A percentile compares a stretch with the other conserved stretches of the same genome.
phyloP scores from a whole-genome alignment of 1,140 invertebrate genomes.

The Heliconius hermathena region DNA sequence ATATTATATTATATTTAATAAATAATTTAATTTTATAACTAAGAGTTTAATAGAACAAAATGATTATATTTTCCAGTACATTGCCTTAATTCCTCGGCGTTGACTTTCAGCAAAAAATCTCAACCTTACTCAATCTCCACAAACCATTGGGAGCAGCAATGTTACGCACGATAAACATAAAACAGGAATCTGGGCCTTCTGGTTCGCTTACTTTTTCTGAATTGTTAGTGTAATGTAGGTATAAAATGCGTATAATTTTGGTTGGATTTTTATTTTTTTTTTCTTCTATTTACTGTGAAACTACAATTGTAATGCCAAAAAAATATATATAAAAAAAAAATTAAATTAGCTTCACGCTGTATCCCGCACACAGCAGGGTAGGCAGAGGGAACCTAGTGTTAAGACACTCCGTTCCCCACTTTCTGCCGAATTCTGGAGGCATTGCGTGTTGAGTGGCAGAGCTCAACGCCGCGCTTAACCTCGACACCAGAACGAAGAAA shows the following conservation, averaged over 20 bases:
- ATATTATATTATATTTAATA: too few species aligned
- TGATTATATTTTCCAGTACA: conserved; percentile 20
- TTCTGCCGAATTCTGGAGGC: too few species aligned
- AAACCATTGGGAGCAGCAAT: conserved; percentile 33
- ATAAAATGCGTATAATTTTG: not conserved
- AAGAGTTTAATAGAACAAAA: not conserved
- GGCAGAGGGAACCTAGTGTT: too few species aligned
- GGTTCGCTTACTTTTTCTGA: conserved; percentile 19
- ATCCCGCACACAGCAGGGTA: too few species aligned
- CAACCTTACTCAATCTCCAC: conserved; percentile 31
- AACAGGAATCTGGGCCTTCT: conserved; percentile 29
- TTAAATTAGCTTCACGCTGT: too few species aligned
- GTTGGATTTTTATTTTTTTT: not conserved
- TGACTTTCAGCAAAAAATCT: conserved; percentile 31
- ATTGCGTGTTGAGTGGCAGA: too few species aligned
- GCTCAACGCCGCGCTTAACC: too few species aligned
- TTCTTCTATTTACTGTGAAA: not conserved
- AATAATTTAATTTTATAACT: conserved; percentile 1
- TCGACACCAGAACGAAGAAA: too few species aligned
- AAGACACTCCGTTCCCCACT: too few species aligned
- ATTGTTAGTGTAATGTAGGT: conserved; percentile 7
- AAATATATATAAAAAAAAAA: too few species aligned
- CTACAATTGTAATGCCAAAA: too few species aligned
- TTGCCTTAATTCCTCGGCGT: conserved; percentile 17
- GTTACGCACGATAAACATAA: conserved; percentile 36